Base-by-base conservation (phyloP, 2,113 vertebrate species). In the Zeus faber region DNA sequence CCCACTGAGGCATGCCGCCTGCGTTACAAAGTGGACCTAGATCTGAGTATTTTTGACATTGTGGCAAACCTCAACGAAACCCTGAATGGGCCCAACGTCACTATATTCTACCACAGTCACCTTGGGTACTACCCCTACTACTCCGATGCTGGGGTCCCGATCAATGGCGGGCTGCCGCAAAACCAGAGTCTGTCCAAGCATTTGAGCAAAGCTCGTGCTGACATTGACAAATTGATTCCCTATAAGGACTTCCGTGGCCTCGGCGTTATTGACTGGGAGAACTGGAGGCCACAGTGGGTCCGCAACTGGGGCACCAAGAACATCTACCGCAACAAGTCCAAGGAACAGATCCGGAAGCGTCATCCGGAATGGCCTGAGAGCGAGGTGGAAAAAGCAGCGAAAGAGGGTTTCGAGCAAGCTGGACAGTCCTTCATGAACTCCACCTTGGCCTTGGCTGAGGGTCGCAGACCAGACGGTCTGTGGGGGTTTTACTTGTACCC, bases 401-500 rank as follows among this genome's bases (percentile, higher is more conserved):
- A 90, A 76, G 85, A 93, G 49, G 80, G 88, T 37, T 98, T 94
- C 74, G 95, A 98, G 86, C 87, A 65, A 7, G 89, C 94, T 14
- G 92, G 90, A 6, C 89, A 63, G 61, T 70, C 47, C 59, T 92
- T 96, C 47, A 95, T 97, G 93, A 93, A 92, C 62, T 70, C 77
- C 35, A 96, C 93, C 3, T 79, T 98, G 52, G 80, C 84, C 0
- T 37, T 94, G 72, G 94, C 91, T 25, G 76, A 92, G 67, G 77
- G 83, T 6, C 89, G 90, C 52, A 88, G 93, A 52, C 91, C 92
- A 0, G 76, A 85, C 0, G 89, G 90, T 0, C 80, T 94, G 18
- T 97, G 95, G 94, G 93, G 93, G 5, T 97, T 94, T 84, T 96
- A 95, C 51, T 87, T 95, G 35, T 95, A 94, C 62, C 94, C 94